Evolutionary conservation across 1,140 invertebrate species (phyloP), one percentile per base, ranked within the genome.

Genomic region (Drosophila ambigua): DNA sequence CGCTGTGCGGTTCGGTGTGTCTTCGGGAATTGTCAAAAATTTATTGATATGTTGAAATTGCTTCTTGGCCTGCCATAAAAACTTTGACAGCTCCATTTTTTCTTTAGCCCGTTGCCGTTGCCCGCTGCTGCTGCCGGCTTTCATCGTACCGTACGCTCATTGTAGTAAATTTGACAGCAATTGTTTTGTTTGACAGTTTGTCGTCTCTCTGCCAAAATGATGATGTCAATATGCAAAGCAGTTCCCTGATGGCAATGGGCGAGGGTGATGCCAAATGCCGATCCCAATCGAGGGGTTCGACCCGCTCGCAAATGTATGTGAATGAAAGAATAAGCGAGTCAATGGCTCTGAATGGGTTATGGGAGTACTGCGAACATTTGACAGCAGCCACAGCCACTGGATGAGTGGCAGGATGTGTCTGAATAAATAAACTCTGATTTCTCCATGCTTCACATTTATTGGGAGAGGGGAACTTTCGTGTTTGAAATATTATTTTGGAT

Each of bases 181-280:
- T 88, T 88, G 83, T 88, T 88, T 88, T 88, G 83, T 88, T 88
- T 88, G 84, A 89, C 83, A 89, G 79, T 83, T 83, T 88, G 82
- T 87, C 82, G 82, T 88, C 79, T 88, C 79, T 87, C 69, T 52
- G 59, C 71, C 77, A 74, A 77, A 82, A 88, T 88, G 82, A 87
- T 82, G 82, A 87, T 87, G 82, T 87, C 82, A 87, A 87, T 87
- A 87, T 87, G 83, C 79, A 87, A 87, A 87, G 58, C 82, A 87
- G 81, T 62, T 64, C 45, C 31, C 60, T 23, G 41, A 23, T 43
- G 53, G 45, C 43, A 62, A 20, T 23, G 41, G 28, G 41, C 46
- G 59, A 55, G 60, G 72, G 55, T 61, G 72, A 63, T 45, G 54
- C 49, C 15, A 20, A 28, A 59, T 59, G 2, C 31, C 9, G n/a